Evolutionary conservation across 2,888 invertebrate genomes (phyloP).

Genomic region (Thera britannica): DNA sequence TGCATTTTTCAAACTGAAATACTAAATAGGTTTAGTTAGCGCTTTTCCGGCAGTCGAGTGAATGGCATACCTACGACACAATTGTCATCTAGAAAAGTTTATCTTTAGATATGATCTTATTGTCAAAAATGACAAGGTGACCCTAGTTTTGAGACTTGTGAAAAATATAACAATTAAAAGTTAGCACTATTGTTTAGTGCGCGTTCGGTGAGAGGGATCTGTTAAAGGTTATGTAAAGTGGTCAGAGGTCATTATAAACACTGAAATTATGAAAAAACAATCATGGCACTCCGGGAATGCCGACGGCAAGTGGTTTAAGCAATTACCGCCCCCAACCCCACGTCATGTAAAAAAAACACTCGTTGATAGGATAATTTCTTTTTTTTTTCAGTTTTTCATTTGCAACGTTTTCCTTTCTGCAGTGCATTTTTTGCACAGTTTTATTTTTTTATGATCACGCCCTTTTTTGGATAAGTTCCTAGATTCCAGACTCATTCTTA

Average conservation of each 20-base stretch:
- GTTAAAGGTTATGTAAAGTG: conserved; percentile 40
- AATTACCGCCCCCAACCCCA: no score
- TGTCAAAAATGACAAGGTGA: conserved; percentile 33
- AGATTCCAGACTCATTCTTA: no score
- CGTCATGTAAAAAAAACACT: no score
- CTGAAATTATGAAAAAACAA: conserved; percentile 13
- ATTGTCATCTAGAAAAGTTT: conserved; percentile 15
- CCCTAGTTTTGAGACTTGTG: conserved; percentile 40
- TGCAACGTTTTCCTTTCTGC: no score
- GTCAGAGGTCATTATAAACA: conserved; percentile 30
- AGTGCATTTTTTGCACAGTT: no score
- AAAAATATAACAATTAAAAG: conserved; percentile 47
- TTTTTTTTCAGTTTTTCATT: no score
- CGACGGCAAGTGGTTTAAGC: no score
- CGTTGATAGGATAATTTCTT: no score
- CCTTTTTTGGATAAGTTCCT: no score
- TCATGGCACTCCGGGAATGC: background rate
- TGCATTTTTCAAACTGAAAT: no score
- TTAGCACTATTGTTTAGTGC: conserved; percentile 43
- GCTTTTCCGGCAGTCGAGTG: background rate
- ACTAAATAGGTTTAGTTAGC: no score
- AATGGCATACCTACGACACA: conserved; percentile 4
- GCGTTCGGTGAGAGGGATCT: conserved; percentile 40
- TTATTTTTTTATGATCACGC: no score
- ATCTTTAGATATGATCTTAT: conserved; percentile 18